Base-by-base conservation (phyloP, 2,113 vertebrate species). In the Nettapus auritus region DNA sequence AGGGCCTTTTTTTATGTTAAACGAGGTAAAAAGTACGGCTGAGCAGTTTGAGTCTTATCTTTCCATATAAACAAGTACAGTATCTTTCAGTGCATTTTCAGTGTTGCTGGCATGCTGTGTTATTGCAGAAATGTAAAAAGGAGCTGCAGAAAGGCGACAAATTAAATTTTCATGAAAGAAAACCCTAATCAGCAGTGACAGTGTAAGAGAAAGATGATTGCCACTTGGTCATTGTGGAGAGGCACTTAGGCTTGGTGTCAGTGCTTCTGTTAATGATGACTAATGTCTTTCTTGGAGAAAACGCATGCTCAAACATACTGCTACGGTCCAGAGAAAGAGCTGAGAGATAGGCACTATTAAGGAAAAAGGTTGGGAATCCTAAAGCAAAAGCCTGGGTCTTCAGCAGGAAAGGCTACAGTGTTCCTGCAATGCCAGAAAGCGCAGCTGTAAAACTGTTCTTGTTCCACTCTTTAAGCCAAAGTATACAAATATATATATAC, bases 261-360 rank as follows among this genome's bases (percentile, higher is more conserved):
- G 97, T 98, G 97, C 97, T 98, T 98, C 98, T 97, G 97, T 98
- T 99, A 99, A 99, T 99, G 99, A 99, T 99, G 98, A 99, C 98
- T 99, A 99, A 99, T 99, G 98, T 98, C 98, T 98, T 98, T 97
- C 97, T 98, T 69, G 85, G 95, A 98, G 97, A 97, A 98, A 98
- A 97, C 93, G 96, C 97, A 96, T 97, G 97, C 97, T 98, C 97
- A 93, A 67, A 95, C 96, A 91, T 96, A 86, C 96, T 97, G 97
- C 97, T 82, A 34, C 91, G 89, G 96, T 69, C 88, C 55, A 71
- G 93, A 62, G 93, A 85, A 80, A 67, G 90, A 94, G n/a, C 11
- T 6, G 73, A 63, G 94, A 63, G 77, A 53, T 90, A 90, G 93
- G 70, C 68, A 75, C 57, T 55, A 40, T 83, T 76, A 90, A 69